Conservation (phyloP, 2,113 vertebrate genomes). For the Hemibagrus wyckioides region DNA sequence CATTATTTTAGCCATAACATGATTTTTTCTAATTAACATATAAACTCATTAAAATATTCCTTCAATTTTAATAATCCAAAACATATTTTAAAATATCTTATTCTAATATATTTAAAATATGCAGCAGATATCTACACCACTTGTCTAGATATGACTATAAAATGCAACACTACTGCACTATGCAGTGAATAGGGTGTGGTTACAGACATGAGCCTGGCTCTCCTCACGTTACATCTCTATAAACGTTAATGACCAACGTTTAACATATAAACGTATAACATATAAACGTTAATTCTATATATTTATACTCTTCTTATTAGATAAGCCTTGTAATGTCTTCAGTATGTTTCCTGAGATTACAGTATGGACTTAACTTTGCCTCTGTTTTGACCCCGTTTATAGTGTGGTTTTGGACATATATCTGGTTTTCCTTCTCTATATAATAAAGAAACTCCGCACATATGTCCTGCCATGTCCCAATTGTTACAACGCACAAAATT, state of each 20-base stretch:
- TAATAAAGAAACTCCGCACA: background rate
- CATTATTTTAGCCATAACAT: background rate
- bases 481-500: background rate
- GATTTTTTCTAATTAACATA: background rate
- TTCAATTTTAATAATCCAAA: too few species aligned
- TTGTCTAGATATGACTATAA: background rate
- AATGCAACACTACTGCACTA: background rate
- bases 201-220: background rate
- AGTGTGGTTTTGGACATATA: slow-evolving; percentile 1
- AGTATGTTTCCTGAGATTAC: background rate
- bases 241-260: background rate
- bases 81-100: background rate
- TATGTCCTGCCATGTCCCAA: background rate
- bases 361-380: background rate
- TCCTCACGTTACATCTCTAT: background rate
- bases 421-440: slow-evolving; percentile 5
- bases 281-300: background rate
- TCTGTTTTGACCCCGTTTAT: background rate
- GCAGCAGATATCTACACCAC: background rate
- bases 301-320: background rate
- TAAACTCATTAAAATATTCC: background rate
- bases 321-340: background rate
- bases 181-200: background rate
- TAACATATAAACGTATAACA: too few species aligned
- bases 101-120: background rate